Base-by-base conservation (phyloP, 2,888 invertebrate genomes). In the Gymnoscelis rufifasciata region DNA sequence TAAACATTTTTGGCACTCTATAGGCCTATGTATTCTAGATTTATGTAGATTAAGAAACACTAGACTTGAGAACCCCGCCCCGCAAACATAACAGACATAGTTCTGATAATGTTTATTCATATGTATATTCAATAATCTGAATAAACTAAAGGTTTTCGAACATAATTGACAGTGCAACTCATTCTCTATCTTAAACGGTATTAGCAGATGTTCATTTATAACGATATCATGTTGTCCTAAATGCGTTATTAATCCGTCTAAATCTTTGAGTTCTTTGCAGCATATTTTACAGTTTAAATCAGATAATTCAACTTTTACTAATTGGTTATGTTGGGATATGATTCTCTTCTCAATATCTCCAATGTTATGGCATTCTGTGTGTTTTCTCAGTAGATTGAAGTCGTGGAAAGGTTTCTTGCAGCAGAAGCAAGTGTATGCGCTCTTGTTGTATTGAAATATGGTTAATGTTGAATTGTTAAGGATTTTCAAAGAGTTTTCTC, bases 401-500 rank as follows among this genome's bases (percentile, higher is more conserved):
- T 83, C 76, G 0, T 72, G 64, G 42, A 80, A 86, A 0, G 82
- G 78, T 47, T 78, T 68, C n/a, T 74, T 77, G 53, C 87, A 88
- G 42, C 79, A 77, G 39, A 82, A 84, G 31, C 87, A 87, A 2
- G 76, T 52, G 42, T 82, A 88, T 3, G 77, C 53, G 29, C 86
- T 83, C 23, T 77, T 81, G 49, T 84, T 74, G 80, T 80, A 87
- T 52, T 84, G 84, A 29, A 88, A 88, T 0, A 80, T 74, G 40
- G 80, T 75, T 19, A 81, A 62, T 0, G 78, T 82, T 0, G 84
- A 84, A 46, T 82, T 74, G 0, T 66, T 68, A 0, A 88, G 61
- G 0, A 88, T 92, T 71, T 94, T 94, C 1, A 87, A 43, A 0
- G 87, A 78, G 51, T 80, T 82, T 11, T 78, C 73, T 12, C 86